Percentiles rank a stretch among this genome's conserved stretches.
phyloP scores from a whole-genome alignment of 2,113 vertebrate species.

The Tupaia chinensis region DNA sequence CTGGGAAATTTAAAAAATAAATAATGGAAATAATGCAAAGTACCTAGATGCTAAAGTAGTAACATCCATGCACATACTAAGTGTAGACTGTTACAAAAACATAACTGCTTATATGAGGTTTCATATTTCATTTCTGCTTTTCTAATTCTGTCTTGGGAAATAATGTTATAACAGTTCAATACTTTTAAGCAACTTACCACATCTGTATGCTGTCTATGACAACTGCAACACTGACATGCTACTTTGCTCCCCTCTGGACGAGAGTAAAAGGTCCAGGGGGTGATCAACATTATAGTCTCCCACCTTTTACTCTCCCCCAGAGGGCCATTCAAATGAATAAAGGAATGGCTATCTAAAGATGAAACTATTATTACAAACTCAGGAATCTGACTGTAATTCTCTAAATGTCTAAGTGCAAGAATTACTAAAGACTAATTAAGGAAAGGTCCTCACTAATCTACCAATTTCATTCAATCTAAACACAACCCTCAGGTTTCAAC shows the following conservation, averaged over 20 bases:
- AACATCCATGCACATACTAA: background rate
- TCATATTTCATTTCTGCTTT: background rate
- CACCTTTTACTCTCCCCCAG: background rate
- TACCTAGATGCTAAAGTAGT: background rate
- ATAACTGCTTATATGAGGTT: background rate
- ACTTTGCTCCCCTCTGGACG: background rate
- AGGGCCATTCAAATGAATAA: background rate
- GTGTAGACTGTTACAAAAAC: background rate
- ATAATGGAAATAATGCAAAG: background rate
- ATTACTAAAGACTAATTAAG: background rate
- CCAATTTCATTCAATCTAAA: slow-evolving; percentile 5
- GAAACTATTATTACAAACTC: slow-evolving; percentile 21
- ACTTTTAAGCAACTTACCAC: background rate
- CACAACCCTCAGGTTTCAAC: background rate
- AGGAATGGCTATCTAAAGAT: background rate
- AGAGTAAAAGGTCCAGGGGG: background rate
- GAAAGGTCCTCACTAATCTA: background rate
- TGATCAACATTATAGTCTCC: background rate
- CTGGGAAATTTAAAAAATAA: no score
- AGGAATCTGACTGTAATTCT: background rate
- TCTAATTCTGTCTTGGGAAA: background rate
- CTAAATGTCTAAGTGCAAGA: background rate
- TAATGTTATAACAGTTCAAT: background rate
- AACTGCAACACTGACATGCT: background rate
- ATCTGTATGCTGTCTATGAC: background rate